Conservation (phyloP, 30 jellyfish, hydroid and myxozoan genomes). For the Chrysaora quinquecirrha region DNA sequence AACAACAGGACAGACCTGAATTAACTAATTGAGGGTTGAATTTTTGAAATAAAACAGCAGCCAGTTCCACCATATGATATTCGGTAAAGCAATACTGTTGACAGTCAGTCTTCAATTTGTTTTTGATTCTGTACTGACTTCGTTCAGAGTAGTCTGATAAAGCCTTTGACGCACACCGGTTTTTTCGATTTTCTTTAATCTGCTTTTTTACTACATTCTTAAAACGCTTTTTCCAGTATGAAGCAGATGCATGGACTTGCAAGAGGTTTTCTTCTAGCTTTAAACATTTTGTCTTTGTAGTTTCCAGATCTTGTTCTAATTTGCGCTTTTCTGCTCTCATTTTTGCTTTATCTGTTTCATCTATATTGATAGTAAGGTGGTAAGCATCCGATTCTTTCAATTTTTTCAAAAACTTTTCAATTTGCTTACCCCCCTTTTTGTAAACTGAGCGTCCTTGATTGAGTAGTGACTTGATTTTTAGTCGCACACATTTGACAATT, state of each 20-base stretch:
- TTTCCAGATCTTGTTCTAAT: background rate
- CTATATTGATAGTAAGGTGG: background rate
- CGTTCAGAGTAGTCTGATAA: background rate
- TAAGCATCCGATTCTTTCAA: constrained; percentile 1
- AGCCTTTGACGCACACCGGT: background rate
- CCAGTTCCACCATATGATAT: too few species aligned
- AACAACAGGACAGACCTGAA: too few species aligned
- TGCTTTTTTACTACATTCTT: background rate
- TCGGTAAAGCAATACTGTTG: too few species aligned
- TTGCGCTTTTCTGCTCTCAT: background rate
- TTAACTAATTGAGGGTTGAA: too few species aligned
- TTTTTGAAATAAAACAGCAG: too few species aligned
- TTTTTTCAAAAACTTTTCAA: background rate
- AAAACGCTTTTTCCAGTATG: background rate
- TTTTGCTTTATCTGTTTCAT: background rate
- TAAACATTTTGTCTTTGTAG: background rate
- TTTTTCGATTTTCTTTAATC: background rate
- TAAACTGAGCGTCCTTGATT: background rate
- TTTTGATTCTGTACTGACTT: too few species aligned
- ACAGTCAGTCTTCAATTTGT: constrained; percentile 1
- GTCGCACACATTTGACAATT: background rate
- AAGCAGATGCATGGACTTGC: constrained; percentile 1
- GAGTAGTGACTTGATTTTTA: background rate
- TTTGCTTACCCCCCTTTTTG: background rate
- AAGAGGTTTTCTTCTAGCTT: background rate